These are phyloP conservation scores for Sebastes cheni DNA, from an alignment of 2,797 vertebrate genomes.

Conservation along the genomic window DNA sequence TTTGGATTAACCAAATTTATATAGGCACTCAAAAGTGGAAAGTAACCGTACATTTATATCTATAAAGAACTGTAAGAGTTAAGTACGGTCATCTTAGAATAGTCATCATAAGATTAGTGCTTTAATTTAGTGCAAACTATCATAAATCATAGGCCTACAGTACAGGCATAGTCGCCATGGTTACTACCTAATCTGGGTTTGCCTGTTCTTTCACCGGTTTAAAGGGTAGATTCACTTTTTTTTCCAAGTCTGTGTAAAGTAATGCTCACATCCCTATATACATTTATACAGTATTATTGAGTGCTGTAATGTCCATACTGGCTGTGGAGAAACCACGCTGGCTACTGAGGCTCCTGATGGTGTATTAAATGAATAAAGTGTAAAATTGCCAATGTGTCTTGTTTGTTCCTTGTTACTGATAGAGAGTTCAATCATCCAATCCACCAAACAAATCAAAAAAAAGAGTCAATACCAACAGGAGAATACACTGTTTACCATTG, in stretches of 20 bases:
- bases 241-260: not conserved
- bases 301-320: too few relatives aligned
- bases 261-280: not conserved
- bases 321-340: too few relatives aligned
- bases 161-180: not conserved
- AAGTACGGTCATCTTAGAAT: not conserved
- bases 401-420: too few relatives aligned
- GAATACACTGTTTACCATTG: too few relatives aligned
- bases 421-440: too few relatives aligned
- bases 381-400: too few relatives aligned
- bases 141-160: not conserved
- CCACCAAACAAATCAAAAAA: too few relatives aligned
- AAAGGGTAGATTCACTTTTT: not conserved
- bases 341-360: too few relatives aligned
- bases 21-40: not conserved
- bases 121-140: not conserved
- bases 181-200: not conserved
- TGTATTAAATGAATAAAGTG: too few relatives aligned
- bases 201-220: not conserved
- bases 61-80: too few relatives aligned
- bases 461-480: too few relatives aligned
- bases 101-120: fast-evolving
- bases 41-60: not conserved
- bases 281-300: not conserved
- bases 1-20: not conserved